Base-by-base conservation (phyloP, 2,888 invertebrate genomes). In the Acanthoscelides obtectus region DNA sequence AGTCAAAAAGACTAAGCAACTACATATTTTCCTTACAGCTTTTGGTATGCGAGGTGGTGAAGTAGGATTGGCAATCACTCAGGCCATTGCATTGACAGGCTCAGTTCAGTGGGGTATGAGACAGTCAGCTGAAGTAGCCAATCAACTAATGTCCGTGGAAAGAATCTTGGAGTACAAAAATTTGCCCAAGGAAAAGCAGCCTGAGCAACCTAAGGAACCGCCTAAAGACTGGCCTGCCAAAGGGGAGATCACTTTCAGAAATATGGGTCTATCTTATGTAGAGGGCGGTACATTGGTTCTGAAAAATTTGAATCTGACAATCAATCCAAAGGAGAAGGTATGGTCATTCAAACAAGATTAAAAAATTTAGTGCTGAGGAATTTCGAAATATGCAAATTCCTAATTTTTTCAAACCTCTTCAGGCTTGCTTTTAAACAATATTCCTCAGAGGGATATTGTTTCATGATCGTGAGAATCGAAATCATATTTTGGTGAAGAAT, bases 131-230 rank as follows among this genome's bases (percentile, higher is more conserved):
- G 95, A 96, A 86, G 90, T 92, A 71, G 87, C 92, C 5, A 94
- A 93, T 73, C 92, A 92, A 79, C 88, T 94, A 82, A 93, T 92
- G 82, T 91, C 93, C 2, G 96, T 96, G 0, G 96, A 97, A 86
- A 87, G 97, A 77, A 91, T 96, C 0, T 83, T 95, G 12, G 94
- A 96, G 81, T 97, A 97, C 84, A 90, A 91, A 0, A 86, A 88
- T 22, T 86, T 96, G n/a, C 86, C 89, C 1, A 86, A 88, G 0
- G 92, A 93, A 78, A 81, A 85, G 4, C 88, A 90, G 79, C 87
- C 90, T 1, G 81, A 82, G 73, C 83, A 80, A 64, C 86, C 85
- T 5, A 85, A 84, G 68, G 86, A 86, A 74, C 91, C 92, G 1
- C 87, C 90, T 0, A 70, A 70, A 63, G 8, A 17, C 64, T 94